Base-by-base conservation (phyloP, 2,797 vertebrate genomes). In the Falco concolor region DNA sequence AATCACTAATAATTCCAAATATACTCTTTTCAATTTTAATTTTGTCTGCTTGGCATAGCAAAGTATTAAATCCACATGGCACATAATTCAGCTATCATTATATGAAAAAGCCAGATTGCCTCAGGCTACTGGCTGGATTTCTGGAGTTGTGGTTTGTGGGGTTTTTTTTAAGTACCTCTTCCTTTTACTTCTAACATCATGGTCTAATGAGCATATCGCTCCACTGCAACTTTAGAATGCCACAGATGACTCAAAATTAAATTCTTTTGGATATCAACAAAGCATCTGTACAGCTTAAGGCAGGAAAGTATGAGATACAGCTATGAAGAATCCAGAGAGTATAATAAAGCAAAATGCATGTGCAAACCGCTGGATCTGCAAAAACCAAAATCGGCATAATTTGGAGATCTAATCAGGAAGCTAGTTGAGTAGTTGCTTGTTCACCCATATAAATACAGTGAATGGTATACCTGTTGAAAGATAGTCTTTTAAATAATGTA, bases 211-310 rank as follows among this genome's bases (percentile, higher is more conserved):
- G 56, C 60, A 7, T 70, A 84, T 77, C 53, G 14, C 45, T 88
- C 70, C 15, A 60, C 25, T 91, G 77, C 32, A 63, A 67, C 69
- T 95, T 84, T 20, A 34, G 84, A 87, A 90, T 87, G 72, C 52
- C 32, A 27, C 47, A 50, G 53, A 60, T 92, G 90, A 72, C 60
- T 96, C 81, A 75, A 90, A 94, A 85, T 89, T 47, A 81, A 92
- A 81, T 90, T 82, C 50, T 72, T 92, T 47, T 60, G 78, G 64
- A 20, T 90, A 84, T 87, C 88, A 85, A 28, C 91, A 80, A 57
- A 87, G 53, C 94, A 93, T 96, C 93, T 90, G 72, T 75, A 38
- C 57, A 84, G 84, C 84, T 95, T 60, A 61, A 90, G 78, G 88
- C 93, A 78, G 72, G 84, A 49, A 87, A 80, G 60, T 36, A 65